Percentiles rank a stretch among this genome's conserved stretches.
These are phyloP conservation scores for Mustela lutreola DNA, from an alignment of 2,113 vertebrate species.

Conservation along the genomic window DNA sequence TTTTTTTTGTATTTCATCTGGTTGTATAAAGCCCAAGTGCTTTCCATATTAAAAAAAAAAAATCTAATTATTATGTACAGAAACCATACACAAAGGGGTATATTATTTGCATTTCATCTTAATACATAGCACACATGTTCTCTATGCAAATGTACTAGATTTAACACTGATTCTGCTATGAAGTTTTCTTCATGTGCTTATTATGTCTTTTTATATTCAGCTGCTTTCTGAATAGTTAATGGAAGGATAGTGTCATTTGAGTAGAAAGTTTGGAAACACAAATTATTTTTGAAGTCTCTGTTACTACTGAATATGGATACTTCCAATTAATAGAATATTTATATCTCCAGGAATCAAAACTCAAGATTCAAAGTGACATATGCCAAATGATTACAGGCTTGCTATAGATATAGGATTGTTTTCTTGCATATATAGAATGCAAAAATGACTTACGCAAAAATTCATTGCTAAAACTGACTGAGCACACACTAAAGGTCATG, in stretches of 20 bases:
- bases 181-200: not conserved
- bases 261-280: not conserved
- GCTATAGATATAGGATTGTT: not conserved
- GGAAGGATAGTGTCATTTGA: not conserved
- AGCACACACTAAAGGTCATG: not conserved
- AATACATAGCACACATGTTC: not conserved
- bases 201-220: not conserved
- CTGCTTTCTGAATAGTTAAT: not conserved
- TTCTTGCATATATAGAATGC: not conserved
- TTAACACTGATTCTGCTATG: not conserved
- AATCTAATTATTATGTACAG: not conserved
- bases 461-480: not conserved
- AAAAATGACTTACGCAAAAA: not conserved
- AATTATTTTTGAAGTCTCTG: slow-evolving; percentile 40
- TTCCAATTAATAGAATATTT: not conserved
- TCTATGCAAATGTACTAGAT: not conserved
- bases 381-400: not conserved
- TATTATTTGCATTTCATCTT: not conserved
- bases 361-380: not conserved
- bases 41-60: not conserved
- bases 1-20: not conserved
- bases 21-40: not conserved
- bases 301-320: not conserved
- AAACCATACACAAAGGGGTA: not conserved
- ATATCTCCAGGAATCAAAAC: not conserved